Base-by-base conservation (phyloP, 2,888 invertebrate genomes). In the Phyllotreta striolata region DNA sequence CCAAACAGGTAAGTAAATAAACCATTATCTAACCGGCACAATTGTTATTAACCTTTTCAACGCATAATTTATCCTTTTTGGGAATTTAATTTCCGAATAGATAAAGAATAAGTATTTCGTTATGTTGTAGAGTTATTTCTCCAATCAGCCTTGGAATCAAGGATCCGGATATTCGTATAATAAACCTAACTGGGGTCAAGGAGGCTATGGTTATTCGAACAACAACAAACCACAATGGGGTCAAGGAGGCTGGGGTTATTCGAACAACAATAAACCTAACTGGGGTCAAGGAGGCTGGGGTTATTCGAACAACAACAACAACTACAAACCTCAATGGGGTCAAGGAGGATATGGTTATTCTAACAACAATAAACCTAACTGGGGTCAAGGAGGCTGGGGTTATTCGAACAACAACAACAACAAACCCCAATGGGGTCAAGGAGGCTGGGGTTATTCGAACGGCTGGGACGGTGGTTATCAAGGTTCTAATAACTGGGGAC, bases 11-110 rank as follows among this genome's bases (percentile, higher is more conserved):
- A 24, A 24, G 24, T 24, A 24, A 24, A 24, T 24, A 24, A 24
- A 24, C 24, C 24, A 24, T 24, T 24, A 24, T 24, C 24, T 24
- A 24, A 24, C 24, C 24, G 24, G 24, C 24, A 24, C 9, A 9
- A 47, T 47, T 47, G 13, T 47, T 47, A 47, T 47, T 47, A 47
- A 47, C 47, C 9, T 14, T 47, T 47, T 47, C 24, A 47, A 14
- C 47, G n/a, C 34, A 9, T n/a, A 14, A 24, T 24, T 1, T 47
- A 12, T 44, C 47, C 47, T 14, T 47, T 47, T 47, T 47, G 9
- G 24, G 24, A 47, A 24, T 3, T 47, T 24, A 6, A 47, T 8
- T 6, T 47, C 47, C 47, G 34, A 47, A 47, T 47, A 14, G 14
- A 4, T 24, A 24, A 47, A 47, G 3, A n/a, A 44, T 44, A 44